Conservation (phyloP, 2,797 vertebrate species). For the Macroramphosus scolopax region DNA sequence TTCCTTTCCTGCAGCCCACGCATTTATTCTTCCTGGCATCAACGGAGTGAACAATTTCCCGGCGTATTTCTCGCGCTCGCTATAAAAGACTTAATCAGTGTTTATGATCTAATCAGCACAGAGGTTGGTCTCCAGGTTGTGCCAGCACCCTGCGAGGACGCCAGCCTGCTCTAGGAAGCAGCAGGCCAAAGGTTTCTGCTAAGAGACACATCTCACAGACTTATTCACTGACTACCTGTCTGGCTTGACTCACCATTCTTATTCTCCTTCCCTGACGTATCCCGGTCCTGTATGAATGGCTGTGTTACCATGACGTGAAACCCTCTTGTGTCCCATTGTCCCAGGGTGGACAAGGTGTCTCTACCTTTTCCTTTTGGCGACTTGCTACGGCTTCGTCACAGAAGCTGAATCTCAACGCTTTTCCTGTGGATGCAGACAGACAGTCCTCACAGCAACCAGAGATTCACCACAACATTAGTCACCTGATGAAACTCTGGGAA, state of each 20-base stretch:
- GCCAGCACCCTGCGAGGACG: conserved; percentile 34
- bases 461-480: conserved; percentile 4
- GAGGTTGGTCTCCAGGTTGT: conserved; percentile 19
- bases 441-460: conserved; percentile 13
- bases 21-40: conserved; percentile 37
- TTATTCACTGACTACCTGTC: conserved; percentile 25
- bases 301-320: conserved; percentile 42
- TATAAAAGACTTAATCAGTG: conserved; percentile 33
- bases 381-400: conserved; percentile 7
- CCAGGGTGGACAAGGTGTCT: conserved; percentile 63
- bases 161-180: conserved; percentile 8
- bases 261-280: conserved; percentile 23
- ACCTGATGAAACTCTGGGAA: conserved; percentile 25
- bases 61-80: conserved; percentile 16
- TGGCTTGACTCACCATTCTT: conserved; percentile 32
- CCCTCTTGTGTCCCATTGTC: conserved; percentile 59
- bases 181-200: neutral
- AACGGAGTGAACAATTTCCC: conserved; percentile 23
- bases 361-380: conserved; percentile 44
- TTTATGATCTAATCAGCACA: conserved; percentile 38
- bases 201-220: neutral
- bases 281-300: conserved; percentile 26
- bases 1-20: conserved; percentile 23
- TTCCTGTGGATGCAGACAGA: conserved; percentile 32
- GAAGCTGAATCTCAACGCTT: conserved; percentile 13